Evolutionary conservation across 2,113 vertebrate genomes (phyloP), one percentile per base, ranked within the genome.

Genomic region (Lota lota): DNA sequence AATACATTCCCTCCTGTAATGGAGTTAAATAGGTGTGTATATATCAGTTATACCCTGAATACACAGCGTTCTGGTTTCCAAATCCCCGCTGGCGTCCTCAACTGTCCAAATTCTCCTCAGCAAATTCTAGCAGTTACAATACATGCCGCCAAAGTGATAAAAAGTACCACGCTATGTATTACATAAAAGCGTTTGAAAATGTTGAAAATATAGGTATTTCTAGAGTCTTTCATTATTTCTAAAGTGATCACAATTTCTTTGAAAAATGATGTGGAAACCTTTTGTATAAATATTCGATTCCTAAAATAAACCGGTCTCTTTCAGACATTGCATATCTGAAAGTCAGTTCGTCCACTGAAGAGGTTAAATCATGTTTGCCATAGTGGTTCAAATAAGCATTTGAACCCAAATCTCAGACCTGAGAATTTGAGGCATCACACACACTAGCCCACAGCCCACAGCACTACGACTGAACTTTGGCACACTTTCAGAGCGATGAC

Each of bases 341-440:
- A 77, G 18, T 61, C 64, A 33, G 76, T 64, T 61, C 66, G 63
- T 59, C 21, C 73, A 75, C 70, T 22, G 91, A 94, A 73, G 78
- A 70, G 59, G 50, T 76, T 93, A 92, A 93, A 93, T 92, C 91
- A 92, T 78, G 87, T 85, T 85, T 91, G 89, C 83, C 88, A 87
- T 88, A 63, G 67, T 78, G 77, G 83, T 92, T 92, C 90, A 92
- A 93, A 93, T 91, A 90, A 93, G 93, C 57, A 33, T 76, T 79
- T 60, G 76, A 83, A 75, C 77, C 67, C 61, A 70, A 57, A 36
- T 56, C 53, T 40, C 54, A 75, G 78, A 80, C 74, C 80, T 78
- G 86, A 85, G 81, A 58, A 78, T 61, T 60, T 68, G 33, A 79
- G 75, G 88, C 89, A 89, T 86, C 75, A 63, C 90, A 87, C 91